These are phyloP conservation scores for Phocides pigmalion DNA, from an alignment of 1,140 invertebrate species.

Conservation along the genomic window DNA sequence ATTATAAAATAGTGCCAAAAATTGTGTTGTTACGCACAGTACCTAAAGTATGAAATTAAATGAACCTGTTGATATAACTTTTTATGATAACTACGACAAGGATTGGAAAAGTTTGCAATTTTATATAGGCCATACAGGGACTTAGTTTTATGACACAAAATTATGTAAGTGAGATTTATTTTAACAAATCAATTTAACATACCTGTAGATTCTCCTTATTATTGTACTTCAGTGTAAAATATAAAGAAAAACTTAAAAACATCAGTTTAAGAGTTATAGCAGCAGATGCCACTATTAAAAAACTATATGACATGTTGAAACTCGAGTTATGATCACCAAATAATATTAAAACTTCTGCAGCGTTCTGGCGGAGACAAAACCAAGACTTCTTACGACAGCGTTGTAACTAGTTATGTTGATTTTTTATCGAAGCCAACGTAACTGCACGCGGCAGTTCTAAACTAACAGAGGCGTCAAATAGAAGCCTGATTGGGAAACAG, in stretches of 20 bases:
- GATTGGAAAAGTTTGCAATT: no score
- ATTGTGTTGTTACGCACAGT: no score
- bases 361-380: not conserved
- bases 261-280: conserved; percentile 63
- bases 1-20: no score
- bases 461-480: conserved; percentile 1
- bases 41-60: no score
- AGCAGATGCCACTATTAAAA: conserved; percentile 64
- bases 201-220: conserved; percentile 44
- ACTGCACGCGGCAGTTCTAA: conserved; percentile 13
- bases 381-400: conserved; percentile 15
- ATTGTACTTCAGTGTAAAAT: conserved; percentile 57
- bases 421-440: conserved; percentile 22
- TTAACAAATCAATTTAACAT: conserved; percentile 1
- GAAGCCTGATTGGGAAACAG: not conserved
- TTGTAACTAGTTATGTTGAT: conserved; percentile 26
- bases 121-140: no score
- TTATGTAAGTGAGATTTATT: no score
- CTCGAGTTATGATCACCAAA: not conserved
- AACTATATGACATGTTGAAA: conserved; percentile 42
- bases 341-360: not conserved
- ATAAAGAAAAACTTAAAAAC: conserved; percentile 66
- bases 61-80: no score
- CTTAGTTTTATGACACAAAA: no score
- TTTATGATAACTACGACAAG: no score